phyloP scores from a whole-genome alignment of 2,113 vertebrate genomes.

The Chaetorhynchus papuensis region DNA sequence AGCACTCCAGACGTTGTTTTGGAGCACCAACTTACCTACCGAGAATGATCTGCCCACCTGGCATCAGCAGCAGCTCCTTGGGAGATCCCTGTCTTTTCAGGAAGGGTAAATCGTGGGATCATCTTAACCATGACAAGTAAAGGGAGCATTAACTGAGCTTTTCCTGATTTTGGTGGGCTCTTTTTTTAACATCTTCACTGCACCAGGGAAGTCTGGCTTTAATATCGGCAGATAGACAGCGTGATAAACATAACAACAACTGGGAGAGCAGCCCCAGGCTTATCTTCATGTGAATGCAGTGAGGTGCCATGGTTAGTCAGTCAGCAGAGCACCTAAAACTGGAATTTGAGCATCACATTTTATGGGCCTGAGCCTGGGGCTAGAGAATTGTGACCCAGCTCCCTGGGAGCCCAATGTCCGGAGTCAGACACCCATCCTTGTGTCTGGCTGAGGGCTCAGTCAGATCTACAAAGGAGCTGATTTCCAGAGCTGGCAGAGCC shows the following conservation, averaged over 20 bases:
- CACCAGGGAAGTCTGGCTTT: neutral
- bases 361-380: neutral
- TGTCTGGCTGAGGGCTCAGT: neutral
- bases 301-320: neutral
- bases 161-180: neutral
- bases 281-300: neutral
- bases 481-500: neutral
- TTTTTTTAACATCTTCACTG: neutral
- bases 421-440: rapidly evolving
- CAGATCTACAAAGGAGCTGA: neutral
- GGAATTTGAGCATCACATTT: neutral
- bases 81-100: neutral
- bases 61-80: neutral
- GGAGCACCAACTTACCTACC: neutral
- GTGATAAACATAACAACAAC: neutral
- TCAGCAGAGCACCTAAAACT: neutral
- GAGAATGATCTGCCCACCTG: neutral
- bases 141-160: neutral
- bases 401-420: rapidly evolving
- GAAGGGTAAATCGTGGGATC: neutral
- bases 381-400: neutral
- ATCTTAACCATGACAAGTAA: neutral
- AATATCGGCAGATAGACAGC: neutral
- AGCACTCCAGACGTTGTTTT: neutral
- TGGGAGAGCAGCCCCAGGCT: neutral